Evolutionary conservation across 2,797 vertebrate genomes (phyloP).

Genomic region (Australoheros facetus): DNA sequence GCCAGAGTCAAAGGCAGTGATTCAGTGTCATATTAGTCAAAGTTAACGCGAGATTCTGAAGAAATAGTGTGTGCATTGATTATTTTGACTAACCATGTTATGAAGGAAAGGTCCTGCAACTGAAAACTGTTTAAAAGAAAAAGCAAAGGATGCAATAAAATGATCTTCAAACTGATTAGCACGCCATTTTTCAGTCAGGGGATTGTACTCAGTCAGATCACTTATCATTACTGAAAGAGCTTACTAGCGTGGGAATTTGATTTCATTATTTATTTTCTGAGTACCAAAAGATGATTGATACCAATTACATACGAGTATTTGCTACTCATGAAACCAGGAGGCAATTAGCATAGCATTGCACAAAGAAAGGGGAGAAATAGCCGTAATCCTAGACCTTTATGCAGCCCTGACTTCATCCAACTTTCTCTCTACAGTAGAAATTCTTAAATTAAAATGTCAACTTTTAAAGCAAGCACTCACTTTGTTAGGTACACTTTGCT

Average conservation of each 20-base stretch:
- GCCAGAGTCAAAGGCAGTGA: background rate
- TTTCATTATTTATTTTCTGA: background rate
- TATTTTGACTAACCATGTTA: background rate
- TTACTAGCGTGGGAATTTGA: background rate
- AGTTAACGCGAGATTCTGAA: background rate
- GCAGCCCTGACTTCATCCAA: rapidly evolving
- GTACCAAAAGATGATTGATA: background rate
- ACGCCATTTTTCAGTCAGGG: background rate
- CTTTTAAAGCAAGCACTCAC: too few species aligned
- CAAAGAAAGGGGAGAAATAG: background rate
- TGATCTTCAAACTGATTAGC: background rate
- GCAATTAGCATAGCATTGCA: background rate
- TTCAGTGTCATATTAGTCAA: too few species aligned
- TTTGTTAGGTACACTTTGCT: background rate
- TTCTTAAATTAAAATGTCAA: too few species aligned
- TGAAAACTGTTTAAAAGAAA: background rate
- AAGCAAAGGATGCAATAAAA: background rate
- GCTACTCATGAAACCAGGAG: background rate
- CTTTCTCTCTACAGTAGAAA: background rate
- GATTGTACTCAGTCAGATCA: too few species aligned
- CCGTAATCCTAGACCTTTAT: rapidly evolving
- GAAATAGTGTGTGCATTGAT: background rate
- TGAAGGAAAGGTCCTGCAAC: background rate
- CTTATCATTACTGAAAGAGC: background rate
- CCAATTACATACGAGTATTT: background rate